Conservation (phyloP, 1,140 invertebrate genomes). For the Leptinotarsa texana region DNA sequence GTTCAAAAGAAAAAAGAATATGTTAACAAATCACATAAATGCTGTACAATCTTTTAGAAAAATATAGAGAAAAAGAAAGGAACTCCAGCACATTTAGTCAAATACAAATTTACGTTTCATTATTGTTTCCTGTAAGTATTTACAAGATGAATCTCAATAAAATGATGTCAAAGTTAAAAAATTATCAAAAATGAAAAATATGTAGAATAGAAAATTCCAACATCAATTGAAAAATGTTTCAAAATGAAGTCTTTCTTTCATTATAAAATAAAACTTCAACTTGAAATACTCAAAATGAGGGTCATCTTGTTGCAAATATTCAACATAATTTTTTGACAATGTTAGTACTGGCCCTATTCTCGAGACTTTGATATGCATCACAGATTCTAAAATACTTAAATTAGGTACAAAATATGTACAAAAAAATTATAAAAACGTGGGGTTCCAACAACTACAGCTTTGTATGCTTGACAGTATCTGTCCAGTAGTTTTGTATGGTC, state of each 20-base stretch:
- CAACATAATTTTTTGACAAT: too few species aligned
- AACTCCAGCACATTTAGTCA: neutral
- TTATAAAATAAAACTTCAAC: too few species aligned
- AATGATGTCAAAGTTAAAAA: too few species aligned
- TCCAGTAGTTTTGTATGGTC: constrained; percentile 93
- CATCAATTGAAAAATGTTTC: too few species aligned
- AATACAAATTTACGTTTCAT: neutral
- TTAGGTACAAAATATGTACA: constrained; percentile 38
- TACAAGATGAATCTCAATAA: neutral
- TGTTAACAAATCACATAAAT: constrained; percentile 19
- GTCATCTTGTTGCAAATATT: too few species aligned
- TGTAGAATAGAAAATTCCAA: too few species aligned
- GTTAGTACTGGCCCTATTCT: constrained; percentile 4
- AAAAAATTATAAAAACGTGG: constrained; percentile 20
- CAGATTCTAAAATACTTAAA: constrained; percentile 51
- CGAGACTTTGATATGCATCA: constrained; percentile 51
- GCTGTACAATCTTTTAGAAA: constrained; percentile 26
- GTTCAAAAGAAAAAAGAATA: constrained; percentile 30
- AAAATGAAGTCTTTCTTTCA: too few species aligned
- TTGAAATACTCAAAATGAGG: too few species aligned
- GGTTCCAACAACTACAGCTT: constrained; percentile 69
- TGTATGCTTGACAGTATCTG: constrained; percentile 87
- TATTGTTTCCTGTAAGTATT: neutral
- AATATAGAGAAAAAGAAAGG: constrained; percentile 17
- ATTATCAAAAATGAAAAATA: too few species aligned